phyloP scores from a whole-genome alignment of 2,888 invertebrate genomes.

The Pristionchus fissidentatus region DNA sequence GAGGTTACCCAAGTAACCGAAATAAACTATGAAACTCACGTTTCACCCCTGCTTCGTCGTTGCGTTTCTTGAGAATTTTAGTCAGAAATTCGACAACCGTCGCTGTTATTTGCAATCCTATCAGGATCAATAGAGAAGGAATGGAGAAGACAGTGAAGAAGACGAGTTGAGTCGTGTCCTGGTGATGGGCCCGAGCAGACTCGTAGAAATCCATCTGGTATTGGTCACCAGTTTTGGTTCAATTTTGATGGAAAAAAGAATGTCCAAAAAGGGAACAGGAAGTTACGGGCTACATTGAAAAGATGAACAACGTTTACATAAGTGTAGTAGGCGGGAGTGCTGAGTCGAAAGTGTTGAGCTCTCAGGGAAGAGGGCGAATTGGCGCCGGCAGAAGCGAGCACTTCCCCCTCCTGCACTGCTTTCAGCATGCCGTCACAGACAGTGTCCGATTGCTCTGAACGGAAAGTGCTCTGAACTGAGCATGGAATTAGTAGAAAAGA shows the following conservation, averaged over 20 bases:
- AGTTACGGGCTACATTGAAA: too few relatives aligned
- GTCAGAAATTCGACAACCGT: too few relatives aligned
- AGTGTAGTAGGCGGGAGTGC: slow-evolving; percentile 9
- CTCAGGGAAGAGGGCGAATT: neutral
- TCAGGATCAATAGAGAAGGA: neutral
- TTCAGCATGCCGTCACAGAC: slow-evolving; percentile 4
- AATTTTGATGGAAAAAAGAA: neutral
- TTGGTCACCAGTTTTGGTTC: neutral
- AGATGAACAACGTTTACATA: neutral
- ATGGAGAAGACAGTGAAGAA: slow-evolving; percentile 27
- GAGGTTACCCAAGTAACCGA: too few relatives aligned
- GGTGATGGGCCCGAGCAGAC: neutral
- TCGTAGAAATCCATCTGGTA: slow-evolving; percentile 21
- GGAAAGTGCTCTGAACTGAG: too few relatives aligned
- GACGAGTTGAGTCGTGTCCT: neutral
- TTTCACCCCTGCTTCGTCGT: neutral
- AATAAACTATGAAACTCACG: neutral
- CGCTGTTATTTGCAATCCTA: too few relatives aligned
- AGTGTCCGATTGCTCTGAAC: neutral
- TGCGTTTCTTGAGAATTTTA: too few relatives aligned
- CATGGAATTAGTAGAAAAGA: too few relatives aligned
- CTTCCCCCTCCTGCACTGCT: neutral
- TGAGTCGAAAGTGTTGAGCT: neutral
- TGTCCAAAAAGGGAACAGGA: too few relatives aligned
- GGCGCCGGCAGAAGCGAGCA: neutral